These are phyloP conservation scores for Parazoanthus swiftii DNA, from an alignment of 92 coral and sea anemone genomes.

Conservation along the genomic window DNA sequence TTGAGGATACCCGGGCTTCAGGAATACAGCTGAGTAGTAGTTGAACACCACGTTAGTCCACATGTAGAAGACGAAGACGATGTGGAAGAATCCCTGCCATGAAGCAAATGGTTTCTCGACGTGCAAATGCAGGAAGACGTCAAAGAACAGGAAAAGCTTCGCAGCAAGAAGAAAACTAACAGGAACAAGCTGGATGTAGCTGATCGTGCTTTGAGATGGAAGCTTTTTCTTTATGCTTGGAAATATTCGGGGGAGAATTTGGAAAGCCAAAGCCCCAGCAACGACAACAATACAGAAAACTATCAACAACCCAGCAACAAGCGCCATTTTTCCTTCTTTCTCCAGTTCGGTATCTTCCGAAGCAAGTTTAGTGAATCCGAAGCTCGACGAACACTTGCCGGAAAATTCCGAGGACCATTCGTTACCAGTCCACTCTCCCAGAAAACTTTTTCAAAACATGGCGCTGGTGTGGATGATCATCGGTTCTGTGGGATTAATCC, in stretches of 20 bases:
- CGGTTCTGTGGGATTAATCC: constrained; percentile 84
- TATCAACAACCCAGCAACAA: constrained; percentile 58
- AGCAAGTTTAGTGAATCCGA: constrained; percentile 21
- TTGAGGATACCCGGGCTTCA: constrained; percentile 88
- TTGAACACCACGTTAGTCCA: constrained; percentile 60
- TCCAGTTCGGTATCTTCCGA: neutral
- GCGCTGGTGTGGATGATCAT: constrained; percentile 92
- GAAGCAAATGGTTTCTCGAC: constrained; percentile 79
- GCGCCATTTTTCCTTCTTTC: constrained; percentile 69
- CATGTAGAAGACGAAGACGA: constrained; percentile 56
- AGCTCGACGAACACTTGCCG: neutral
- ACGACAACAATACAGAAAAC: constrained; percentile 70
- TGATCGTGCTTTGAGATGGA: constrained; percentile 75
- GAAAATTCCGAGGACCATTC: neutral
- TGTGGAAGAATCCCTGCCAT: constrained; percentile 78
- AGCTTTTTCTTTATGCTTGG: constrained; percentile 69
- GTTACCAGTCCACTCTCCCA: neutral
- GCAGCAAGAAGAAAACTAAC: constrained; percentile 75
- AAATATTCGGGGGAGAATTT: constrained; percentile 80
- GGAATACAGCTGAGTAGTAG: constrained; percentile 78
- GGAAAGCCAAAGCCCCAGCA: constrained; percentile 76
- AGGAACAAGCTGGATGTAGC: constrained; percentile 78
- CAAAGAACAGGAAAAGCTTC: constrained; percentile 76
- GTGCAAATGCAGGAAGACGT: constrained; percentile 76
- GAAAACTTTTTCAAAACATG: constrained; percentile 53